Conservation (phyloP, 2,888 invertebrate species). For the Plebejus argus region DNA sequence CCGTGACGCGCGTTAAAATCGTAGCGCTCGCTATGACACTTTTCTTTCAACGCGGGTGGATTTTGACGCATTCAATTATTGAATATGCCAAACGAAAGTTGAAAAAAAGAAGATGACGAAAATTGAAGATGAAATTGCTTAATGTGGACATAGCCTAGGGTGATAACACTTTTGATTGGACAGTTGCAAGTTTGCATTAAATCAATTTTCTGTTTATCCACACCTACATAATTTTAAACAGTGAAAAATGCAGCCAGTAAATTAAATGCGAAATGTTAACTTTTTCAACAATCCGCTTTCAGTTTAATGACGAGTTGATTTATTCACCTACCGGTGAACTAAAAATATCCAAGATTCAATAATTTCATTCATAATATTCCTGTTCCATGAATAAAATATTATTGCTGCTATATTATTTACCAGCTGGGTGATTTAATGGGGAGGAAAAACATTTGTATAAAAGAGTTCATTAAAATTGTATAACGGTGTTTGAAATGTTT, state of each 20-base stretch:
- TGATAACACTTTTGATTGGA: too few species aligned
- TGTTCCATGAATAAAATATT: slow-evolving; percentile 4
- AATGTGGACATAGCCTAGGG: too few species aligned
- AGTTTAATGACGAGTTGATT: neutral
- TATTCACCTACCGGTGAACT: neutral
- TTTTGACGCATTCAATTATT: too few species aligned
- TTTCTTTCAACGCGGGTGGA: too few species aligned
- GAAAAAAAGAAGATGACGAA: too few species aligned
- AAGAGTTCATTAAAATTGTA: neutral
- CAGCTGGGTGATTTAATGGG: neutral
- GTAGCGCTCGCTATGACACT: too few species aligned
- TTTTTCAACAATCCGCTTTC: neutral
- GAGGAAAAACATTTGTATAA: neutral
- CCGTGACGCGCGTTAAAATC: too few species aligned
- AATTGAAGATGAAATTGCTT: too few species aligned
- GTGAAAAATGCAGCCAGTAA: neutral
- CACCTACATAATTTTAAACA: neutral
- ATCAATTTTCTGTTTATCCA: neutral
- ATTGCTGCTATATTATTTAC: neutral
- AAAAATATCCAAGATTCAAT: slow-evolving; percentile 1
- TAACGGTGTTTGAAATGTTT: too few species aligned
- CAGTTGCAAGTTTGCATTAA: too few species aligned
- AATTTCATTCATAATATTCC: slow-evolving; percentile 1
- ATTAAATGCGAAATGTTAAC: neutral
- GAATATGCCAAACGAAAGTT: too few species aligned